A percentile compares a stretch with the other conserved stretches of the same genome.
These are phyloP conservation scores for Schlechtendalia chinensis DNA, from an alignment of 1,140 invertebrate genomes.

Conservation along the genomic window DNA sequence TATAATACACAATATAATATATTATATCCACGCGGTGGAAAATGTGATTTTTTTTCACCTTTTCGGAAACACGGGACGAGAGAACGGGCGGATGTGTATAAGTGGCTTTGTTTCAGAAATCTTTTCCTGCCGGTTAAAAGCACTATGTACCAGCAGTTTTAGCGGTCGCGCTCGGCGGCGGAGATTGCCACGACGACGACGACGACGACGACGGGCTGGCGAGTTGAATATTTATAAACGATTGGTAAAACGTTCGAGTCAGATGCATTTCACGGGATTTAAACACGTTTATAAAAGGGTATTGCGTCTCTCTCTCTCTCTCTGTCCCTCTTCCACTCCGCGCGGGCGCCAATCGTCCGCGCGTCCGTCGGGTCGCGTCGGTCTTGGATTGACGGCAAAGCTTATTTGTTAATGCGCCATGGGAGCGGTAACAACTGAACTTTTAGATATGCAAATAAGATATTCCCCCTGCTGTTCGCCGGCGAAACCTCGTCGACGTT, in stretches of 20 bases:
- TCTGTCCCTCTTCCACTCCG: not conserved
- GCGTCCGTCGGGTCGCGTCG: not conserved
- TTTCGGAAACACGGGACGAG: not conserved
- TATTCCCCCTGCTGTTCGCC: constrained; percentile 7
- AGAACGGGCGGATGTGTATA: not conserved
- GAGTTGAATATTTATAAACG: constrained; percentile 49
- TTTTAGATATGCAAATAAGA: constrained; percentile 50
- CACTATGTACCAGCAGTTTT: not conserved
- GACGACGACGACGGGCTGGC: not conserved
- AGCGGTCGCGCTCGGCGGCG: not conserved
- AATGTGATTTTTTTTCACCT: not conserved
- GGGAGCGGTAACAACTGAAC: constrained; percentile 49
- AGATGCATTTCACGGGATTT: constrained; percentile 50
- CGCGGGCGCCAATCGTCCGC: not conserved
- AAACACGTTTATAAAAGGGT: constrained; percentile 49
- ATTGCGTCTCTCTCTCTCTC: constrained; percentile 20
- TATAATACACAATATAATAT: no score
- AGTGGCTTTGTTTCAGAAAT: constrained; percentile 28
- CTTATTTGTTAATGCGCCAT: constrained; percentile 42
- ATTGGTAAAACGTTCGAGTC: constrained; percentile 48
- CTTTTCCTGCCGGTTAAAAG: constrained; percentile 24
- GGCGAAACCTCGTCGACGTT: constrained; percentile 45
- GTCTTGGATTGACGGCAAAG: constrained; percentile 49
- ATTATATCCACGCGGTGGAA: no score
- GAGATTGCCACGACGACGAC: no score